These are phyloP conservation scores for Mormyrus proboscirostris DNA, from an alignment of 2,797 vertebrate genomes.

Conservation along the genomic window DNA sequence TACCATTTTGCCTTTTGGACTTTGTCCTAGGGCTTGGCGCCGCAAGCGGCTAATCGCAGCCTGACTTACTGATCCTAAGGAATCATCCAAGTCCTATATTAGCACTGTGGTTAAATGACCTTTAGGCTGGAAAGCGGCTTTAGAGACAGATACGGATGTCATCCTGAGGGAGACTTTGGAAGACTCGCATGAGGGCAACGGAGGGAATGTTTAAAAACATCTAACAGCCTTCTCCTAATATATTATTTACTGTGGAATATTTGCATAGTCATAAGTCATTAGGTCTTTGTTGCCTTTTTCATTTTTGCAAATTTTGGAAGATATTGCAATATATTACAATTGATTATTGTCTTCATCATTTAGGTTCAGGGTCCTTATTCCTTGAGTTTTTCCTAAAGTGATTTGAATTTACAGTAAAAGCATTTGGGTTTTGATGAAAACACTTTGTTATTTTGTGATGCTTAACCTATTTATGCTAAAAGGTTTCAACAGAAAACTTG, in stretches of 20 bases:
- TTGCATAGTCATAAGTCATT: neutral
- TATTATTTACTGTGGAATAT: conserved; percentile 10
- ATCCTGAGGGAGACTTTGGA: neutral
- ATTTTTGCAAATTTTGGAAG: neutral
- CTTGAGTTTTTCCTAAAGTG: neutral
- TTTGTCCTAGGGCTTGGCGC: neutral
- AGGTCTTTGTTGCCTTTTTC: neutral
- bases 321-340: neutral
- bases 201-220: neutral
- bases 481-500: neutral
- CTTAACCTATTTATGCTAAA: neutral
- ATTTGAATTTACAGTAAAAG: neutral
- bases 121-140: neutral
- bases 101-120: conserved; percentile 7
- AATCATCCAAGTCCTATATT: neutral
- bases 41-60: neutral
- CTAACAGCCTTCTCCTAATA: neutral
- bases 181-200: neutral
- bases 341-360: neutral
- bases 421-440: neutral
- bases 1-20: conserved; percentile 31
- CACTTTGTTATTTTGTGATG: neutral
- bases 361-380: neutral
- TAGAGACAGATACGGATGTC: neutral
- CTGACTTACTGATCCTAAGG: neutral